Percentiles rank a stretch among this genome's conserved stretches.
phyloP scores from a whole-genome alignment of 2,888 invertebrate species.

The Eretmocerus hayati region DNA sequence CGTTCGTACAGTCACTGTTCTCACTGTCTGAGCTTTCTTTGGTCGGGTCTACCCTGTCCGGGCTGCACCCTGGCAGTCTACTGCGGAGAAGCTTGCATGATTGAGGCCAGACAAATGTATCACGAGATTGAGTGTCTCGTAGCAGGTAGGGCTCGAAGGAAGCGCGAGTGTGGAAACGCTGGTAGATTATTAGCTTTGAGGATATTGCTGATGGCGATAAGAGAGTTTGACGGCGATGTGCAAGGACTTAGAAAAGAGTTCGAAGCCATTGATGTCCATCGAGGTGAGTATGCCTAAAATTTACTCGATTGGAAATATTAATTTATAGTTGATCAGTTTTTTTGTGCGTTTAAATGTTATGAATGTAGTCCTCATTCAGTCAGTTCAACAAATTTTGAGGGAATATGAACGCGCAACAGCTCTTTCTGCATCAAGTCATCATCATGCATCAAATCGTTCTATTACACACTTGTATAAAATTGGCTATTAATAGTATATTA shows the following conservation, averaged over 20 bases:
- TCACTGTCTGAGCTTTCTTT: constrained; percentile 15
- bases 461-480: too few species aligned
- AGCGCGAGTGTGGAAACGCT: constrained; percentile 1
- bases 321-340: too few species aligned
- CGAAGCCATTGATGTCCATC: constrained; percentile 5
- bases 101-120: not conserved
- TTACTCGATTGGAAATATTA: not conserved
- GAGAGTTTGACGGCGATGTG: constrained; percentile 10
- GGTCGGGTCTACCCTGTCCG: constrained; percentile 10
- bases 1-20: constrained; percentile 10
- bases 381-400: too few species aligned
- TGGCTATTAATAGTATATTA: too few species aligned
- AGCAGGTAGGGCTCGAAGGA: constrained; percentile 1
- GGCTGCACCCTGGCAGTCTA: constrained; percentile 9
- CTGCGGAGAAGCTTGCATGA: constrained; percentile 2
- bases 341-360: too few species aligned
- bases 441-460: too few species aligned
- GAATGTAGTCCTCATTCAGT: too few species aligned
- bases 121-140: constrained; percentile 16
- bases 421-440: too few species aligned
- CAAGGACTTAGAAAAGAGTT: not conserved
- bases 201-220: constrained; percentile 10
- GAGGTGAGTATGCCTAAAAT: constrained; percentile 4
- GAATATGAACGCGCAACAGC: too few species aligned
- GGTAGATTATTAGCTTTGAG: constrained; percentile 9